phyloP scores from a whole-genome alignment of 53 echinoderm and acorn worm genomes.

The Apostichopus leukothele region DNA sequence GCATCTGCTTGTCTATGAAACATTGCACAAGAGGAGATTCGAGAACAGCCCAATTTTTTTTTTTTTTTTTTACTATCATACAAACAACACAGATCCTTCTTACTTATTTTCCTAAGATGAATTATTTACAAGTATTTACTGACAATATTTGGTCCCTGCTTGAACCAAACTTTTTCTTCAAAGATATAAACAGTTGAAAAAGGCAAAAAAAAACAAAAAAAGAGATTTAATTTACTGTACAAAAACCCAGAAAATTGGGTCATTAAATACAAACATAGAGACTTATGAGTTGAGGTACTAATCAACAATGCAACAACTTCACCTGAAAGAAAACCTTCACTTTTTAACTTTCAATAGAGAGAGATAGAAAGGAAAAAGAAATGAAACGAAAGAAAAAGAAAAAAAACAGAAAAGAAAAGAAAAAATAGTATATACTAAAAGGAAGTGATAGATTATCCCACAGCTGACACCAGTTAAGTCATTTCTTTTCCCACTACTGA shows the following conservation, averaged over 20 bases:
- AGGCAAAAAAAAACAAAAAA: neutral
- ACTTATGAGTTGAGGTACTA: constrained; percentile 35
- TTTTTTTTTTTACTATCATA: too few species aligned
- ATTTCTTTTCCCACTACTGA: too few species aligned
- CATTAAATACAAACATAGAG: neutral
- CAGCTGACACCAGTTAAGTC: too few species aligned
- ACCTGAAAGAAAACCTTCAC: constrained; percentile 12
- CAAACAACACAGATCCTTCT: too few species aligned
- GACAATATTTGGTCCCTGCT: constrained; percentile 36
- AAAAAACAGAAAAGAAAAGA: too few species aligned
- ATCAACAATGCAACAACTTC: constrained; percentile 26
- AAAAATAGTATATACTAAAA: too few species aligned
- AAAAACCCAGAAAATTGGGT: constrained; percentile 25
- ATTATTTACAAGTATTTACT: constrained; percentile 30
- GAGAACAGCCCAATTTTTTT: too few species aligned
- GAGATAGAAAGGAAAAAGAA: too few species aligned
- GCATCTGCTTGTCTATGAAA: too few species aligned
- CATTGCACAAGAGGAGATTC: too few species aligned
- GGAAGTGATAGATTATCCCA: too few species aligned
- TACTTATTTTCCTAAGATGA: neutral
- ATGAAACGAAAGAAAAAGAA: too few species aligned
- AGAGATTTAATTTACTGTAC: constrained; percentile 42
- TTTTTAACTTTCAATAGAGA: neutral
- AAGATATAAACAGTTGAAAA: constrained; percentile 15
- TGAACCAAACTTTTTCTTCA: constrained; percentile 3